Percentiles rank a stretch among this genome's conserved stretches.
Evolutionary conservation across 2,888 invertebrate species (phyloP).

Genomic region (Laspeyria flexula): DNA sequence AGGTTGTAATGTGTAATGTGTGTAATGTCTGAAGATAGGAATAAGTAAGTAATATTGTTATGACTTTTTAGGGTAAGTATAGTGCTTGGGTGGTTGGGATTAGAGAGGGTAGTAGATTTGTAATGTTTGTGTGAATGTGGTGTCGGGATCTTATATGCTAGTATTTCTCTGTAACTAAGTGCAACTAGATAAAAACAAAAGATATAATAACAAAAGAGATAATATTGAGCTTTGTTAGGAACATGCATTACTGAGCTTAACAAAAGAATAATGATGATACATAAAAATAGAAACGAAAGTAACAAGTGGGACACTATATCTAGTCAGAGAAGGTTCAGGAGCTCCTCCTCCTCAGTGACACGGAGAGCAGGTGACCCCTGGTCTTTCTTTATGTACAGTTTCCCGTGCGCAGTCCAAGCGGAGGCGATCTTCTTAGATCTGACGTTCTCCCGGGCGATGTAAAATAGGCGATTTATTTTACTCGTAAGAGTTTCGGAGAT

Average conservation of each 20-base stretch:
- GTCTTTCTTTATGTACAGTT: not conserved
- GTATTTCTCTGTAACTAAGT: too few relatives aligned
- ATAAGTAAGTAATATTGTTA: not conserved
- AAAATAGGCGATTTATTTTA: not conserved
- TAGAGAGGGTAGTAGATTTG: not conserved
- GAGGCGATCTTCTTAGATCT: not conserved
- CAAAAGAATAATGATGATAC: not conserved
- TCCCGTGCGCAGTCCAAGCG: not conserved
- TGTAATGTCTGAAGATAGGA: not conserved
- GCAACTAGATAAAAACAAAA: not conserved
- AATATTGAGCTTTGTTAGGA: not conserved
- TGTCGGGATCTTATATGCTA: not conserved
- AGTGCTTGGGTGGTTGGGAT: too few relatives aligned
- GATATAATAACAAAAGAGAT: not conserved
- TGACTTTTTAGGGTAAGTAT: too few relatives aligned
- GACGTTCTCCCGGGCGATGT: not conserved
- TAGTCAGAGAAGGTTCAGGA: conserved; percentile 17
- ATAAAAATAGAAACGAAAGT: not conserved
- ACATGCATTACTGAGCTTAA: not conserved
- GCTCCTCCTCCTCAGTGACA: conserved; percentile 6
- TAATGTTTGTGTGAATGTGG: not conserved
- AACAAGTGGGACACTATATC: not conserved
- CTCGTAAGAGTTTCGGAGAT: not conserved
- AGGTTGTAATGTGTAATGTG: not conserved
- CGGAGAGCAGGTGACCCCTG: conserved; percentile 9